Evolutionary conservation across 1,140 invertebrate genomes (phyloP).

Genomic region (Trachymyrmex septentrionalis): DNA sequence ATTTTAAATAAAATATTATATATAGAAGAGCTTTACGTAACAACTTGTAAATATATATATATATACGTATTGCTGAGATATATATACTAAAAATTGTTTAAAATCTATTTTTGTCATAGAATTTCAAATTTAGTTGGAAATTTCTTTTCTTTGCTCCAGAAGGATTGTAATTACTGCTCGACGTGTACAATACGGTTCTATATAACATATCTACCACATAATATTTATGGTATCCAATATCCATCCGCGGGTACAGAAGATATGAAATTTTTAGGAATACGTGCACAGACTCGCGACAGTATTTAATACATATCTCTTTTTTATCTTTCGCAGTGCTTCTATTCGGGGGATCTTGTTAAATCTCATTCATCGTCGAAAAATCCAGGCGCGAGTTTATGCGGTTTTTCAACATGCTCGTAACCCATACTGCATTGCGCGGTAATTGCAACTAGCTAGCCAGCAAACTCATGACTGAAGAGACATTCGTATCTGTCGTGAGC

Average conservation of each 20-base stretch:
- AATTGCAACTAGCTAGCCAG: conserved; percentile 48
- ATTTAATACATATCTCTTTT: conserved; percentile 42
- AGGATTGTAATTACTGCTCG: conserved; percentile 29
- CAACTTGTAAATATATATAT: neutral
- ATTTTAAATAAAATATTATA: neutral
- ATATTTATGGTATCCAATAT: conserved; percentile 59
- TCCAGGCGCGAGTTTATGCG: conserved; percentile 30
- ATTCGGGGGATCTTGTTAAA: conserved; percentile 56
- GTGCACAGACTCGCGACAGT: conserved; percentile 28
- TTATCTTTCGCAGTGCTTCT: conserved; percentile 33
- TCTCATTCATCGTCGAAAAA: conserved; percentile 63
- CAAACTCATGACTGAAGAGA: conserved; percentile 33
- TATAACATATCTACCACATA: conserved; percentile 7
- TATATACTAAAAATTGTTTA: neutral
- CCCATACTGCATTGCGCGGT: conserved; percentile 40
- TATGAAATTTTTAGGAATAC: conserved; percentile 53
- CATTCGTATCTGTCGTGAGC: conserved; percentile 36
- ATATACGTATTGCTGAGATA: neutral
- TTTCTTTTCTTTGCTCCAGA: neutral
- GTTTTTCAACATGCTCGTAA: conserved; percentile 53
- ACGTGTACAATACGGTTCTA: conserved; percentile 3
- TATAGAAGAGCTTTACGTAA: neutral
- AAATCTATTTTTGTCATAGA: neutral
- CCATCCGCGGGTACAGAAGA: conserved; percentile 25
- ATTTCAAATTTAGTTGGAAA: neutral